phyloP scores from a whole-genome alignment of 2,113 vertebrate genomes.

The Dinomys branickii region DNA sequence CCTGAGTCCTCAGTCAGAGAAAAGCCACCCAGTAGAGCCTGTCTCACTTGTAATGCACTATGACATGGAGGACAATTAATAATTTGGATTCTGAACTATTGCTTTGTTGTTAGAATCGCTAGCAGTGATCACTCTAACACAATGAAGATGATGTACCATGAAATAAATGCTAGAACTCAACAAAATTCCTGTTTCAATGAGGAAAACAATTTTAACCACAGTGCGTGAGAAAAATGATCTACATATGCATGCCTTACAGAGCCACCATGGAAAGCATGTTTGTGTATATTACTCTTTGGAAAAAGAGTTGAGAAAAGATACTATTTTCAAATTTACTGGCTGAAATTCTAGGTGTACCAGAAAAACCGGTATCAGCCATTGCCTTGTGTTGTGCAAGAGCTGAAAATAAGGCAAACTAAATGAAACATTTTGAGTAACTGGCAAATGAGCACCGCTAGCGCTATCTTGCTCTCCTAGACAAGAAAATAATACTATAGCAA shows the following conservation, averaged over 20 bases:
- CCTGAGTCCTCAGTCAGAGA: neutral
- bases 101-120: neutral
- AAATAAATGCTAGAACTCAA: conserved; percentile 21
- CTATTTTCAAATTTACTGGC: neutral
- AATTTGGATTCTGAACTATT: neutral
- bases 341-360: neutral
- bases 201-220: neutral
- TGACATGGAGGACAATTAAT: neutral
- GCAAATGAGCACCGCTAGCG: neutral
- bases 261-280: neutral
- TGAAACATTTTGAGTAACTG: neutral
- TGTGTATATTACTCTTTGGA: neutral
- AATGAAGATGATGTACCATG: neutral
- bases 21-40: neutral
- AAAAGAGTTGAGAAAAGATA: neutral
- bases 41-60: neutral
- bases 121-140: neutral
- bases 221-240: neutral
- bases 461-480: neutral
- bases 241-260: neutral
- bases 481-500: neutral
- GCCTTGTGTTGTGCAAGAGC: neutral
- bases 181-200: neutral
- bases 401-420: neutral
- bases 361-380: neutral